Evolutionary conservation across 2,797 vertebrate species (phyloP), one percentile per base, ranked within the genome.

Genomic region (Sebastes glaucus): DNA sequence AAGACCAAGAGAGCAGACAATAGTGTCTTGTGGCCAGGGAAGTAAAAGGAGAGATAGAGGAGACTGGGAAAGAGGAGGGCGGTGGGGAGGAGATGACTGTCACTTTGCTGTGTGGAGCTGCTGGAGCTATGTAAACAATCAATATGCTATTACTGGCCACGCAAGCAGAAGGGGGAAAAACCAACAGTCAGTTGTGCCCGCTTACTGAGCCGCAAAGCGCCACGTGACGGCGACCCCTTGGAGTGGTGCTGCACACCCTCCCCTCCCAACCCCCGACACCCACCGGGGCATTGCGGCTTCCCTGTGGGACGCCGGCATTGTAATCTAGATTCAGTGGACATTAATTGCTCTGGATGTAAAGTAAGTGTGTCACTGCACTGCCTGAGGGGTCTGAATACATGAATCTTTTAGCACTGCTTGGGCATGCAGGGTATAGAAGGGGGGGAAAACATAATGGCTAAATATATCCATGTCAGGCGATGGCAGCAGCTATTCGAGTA

Each of bases 291-390:
- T 56, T 80, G 75, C 74, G 6, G 88, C 82, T 63, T 91, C 94
- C 93, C 83, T 92, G 53, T 85, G 77, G 96, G 92, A 95, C 84
- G 82, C 88, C 87, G 74, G 78, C 88, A 86, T 90, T 93, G 95
- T 93, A 93, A 96, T 96, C 96, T 96, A 95, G 95, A 96, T 96
- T 97, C 96, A 94, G 94, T 94, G 97, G 96, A 95, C 95, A 94
- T 95, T 97, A 97, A 98, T 97, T 96, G 96, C 96, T 96, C 96
- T 96, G 96, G 96, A 97, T 95, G 95, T 96, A 96, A 94, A 97
- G 96, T 96, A 98, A 97, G 95, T 97, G 96, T 97, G 96, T 96
- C 97, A 97, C 94, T 92, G 92, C 94, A 93, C 87, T 23, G 96
- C 97, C 96, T 88, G 91, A 88, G 96, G 92, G 97, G 94, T 88